Base-by-base conservation (phyloP, 2,113 vertebrate genomes). In the Phaethon lepturus region DNA sequence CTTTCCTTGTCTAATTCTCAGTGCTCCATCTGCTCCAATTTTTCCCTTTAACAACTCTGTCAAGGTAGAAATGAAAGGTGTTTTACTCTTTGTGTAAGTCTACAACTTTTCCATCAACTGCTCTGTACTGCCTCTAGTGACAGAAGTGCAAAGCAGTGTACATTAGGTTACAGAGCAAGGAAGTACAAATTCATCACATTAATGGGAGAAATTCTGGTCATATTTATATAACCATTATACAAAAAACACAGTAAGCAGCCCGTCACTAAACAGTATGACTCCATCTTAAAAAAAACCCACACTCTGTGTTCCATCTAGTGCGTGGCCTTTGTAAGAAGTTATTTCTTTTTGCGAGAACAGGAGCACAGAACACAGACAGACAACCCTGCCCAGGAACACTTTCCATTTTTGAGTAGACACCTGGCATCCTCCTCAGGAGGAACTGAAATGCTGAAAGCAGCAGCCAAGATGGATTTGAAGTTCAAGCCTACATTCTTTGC, bases 401-500 rank as follows among this genome's bases (percentile, higher is more conserved):
- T 88, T 90, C 69, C 62, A 10, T 90, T 86, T 97, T 96, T 84
- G 92, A 71, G 45, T 64, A 94, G 80, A 93, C 52, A 84, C 87
- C 91, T 96, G 92, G 90, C 92, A 93, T 95, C 76, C 81, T 91
- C 31, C 67, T 44, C 9, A 45, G 22, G 16, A 88, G 38, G 45
- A 91, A 90, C 1, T 11, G 53, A 96, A 97, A 90, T 47, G n/a
- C 64, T 92, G 59, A 87, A 95, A 92, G 77, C 17, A 72, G 45
- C 4, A 16, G 63, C 25, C 60, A 76, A 91, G 72, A 81, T 52
- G 47, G 49, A 60, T 81, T 78, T 82, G 19, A 28, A 24, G 26
- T 33, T 93, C 24, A 94, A 81, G 31, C 35, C 49, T n/a, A 33
- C 56, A 35, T 44, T 24, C 25, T 67, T 71, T 56, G 49, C 23